Evolutionary conservation across 1,140 invertebrate genomes (phyloP).

Genomic region (Papilio polyxenes): DNA sequence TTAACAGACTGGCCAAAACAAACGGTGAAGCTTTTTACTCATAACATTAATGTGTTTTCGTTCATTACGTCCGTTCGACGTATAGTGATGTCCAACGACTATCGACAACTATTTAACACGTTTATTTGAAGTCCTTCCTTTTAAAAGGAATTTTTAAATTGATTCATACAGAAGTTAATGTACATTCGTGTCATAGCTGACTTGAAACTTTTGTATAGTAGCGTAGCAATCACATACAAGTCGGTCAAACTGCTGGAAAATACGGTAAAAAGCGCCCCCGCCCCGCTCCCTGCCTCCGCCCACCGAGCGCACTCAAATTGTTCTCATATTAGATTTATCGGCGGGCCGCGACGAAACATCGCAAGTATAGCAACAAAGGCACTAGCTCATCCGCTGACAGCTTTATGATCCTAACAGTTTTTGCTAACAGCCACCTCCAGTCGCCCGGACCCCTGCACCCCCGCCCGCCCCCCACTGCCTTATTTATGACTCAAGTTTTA

Average conservation of each 20-base stretch:
- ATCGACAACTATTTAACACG: not conserved
- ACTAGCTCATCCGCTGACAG: conserved; percentile 72
- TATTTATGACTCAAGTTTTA: conserved; percentile 77
- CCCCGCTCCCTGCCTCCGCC: conserved; percentile 46
- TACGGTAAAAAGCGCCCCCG: conserved; percentile 36
- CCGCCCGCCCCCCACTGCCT: conserved; percentile 44
- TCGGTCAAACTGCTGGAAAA: conserved; percentile 20
- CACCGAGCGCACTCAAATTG: conserved; percentile 57
- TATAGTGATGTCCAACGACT: not conserved
- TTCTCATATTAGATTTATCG: conserved; percentile 73
- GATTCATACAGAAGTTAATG: not conserved
- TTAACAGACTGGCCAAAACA: conserved; percentile 15
- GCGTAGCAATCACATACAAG: not conserved
- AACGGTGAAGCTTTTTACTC: conserved; percentile 10
- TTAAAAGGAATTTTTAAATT: not conserved
- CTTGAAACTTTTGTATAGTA: not conserved
- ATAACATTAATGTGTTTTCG: not conserved
- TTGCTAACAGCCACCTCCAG: conserved; percentile 71
- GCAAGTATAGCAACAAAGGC: conserved; percentile 76
- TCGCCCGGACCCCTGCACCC: conserved; percentile 35
- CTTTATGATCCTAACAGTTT: conserved; percentile 78
- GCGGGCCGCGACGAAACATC: conserved; percentile 62
- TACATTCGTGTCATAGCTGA: not conserved
- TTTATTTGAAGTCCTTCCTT: not conserved
- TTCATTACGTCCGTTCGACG: not conserved